Evolutionary conservation across 2,888 invertebrate genomes (phyloP).

Genomic region (Pristionchus mayeri): DNA sequence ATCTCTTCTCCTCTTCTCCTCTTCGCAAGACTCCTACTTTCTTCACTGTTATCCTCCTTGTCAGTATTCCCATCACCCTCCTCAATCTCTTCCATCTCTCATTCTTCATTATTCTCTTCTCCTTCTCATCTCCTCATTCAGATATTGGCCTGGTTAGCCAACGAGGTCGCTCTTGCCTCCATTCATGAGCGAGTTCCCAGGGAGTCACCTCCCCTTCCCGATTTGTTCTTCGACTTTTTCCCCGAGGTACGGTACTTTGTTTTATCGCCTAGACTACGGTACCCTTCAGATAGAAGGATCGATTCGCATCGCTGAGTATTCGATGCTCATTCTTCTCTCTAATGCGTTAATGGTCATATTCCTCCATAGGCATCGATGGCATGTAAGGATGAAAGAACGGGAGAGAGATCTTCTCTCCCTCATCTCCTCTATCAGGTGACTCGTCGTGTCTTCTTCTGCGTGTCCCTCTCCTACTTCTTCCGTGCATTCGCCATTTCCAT

Average conservation of each 20-base stretch:
- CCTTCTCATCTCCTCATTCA: slow-evolving; percentile 51
- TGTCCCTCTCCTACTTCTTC: slow-evolving; percentile 67
- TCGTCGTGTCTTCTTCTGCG: slow-evolving; percentile 67
- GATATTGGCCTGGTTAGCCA: slow-evolving; percentile 68
- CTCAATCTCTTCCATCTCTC: background rate
- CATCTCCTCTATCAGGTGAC: background rate
- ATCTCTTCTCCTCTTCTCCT: background rate
- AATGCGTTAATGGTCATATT: slow-evolving; percentile 65
- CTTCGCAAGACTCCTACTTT: slow-evolving; percentile 61
- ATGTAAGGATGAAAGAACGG: slow-evolving; percentile 51
- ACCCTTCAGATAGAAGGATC: slow-evolving; percentile 60
- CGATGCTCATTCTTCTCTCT: slow-evolving; percentile 68
- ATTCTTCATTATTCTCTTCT: background rate
- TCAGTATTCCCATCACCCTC: slow-evolving; percentile 51
- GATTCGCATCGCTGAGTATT: slow-evolving; percentile 70
- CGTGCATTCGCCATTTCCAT: slow-evolving; percentile 71
- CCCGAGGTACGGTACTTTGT: slow-evolving; percentile 60
- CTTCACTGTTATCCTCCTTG: slow-evolving; percentile 57
- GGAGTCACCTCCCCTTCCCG: slow-evolving; percentile 69
- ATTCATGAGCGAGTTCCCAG: slow-evolving; percentile 74
- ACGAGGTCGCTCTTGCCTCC: slow-evolving; percentile 72
- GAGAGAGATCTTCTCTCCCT: background rate
- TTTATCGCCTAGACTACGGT: background rate
- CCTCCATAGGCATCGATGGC: slow-evolving; percentile 68
- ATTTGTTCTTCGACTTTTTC: slow-evolving; percentile 71